A percentile compares a stretch with the other conserved stretches of the same genome.
phyloP scores from a whole-genome alignment of 2,888 invertebrate genomes.

The Tuta absoluta region DNA sequence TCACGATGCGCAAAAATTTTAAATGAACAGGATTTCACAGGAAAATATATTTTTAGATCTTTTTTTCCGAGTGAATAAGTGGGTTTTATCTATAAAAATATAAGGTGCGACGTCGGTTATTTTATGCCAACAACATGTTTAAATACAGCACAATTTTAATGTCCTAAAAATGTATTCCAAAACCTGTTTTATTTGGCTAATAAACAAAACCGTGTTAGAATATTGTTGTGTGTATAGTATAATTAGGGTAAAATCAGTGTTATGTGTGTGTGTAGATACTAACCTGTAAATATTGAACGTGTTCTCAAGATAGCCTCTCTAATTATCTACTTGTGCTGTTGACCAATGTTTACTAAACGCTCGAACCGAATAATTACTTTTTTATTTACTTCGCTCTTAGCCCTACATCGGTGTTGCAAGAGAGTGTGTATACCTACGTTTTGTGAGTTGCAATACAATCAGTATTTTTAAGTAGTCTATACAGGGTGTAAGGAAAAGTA shows the following conservation, averaged over 20 bases:
- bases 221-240: slow-evolving; percentile 76
- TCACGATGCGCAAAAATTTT: background rate
- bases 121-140: background rate
- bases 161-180: background rate
- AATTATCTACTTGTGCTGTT: slow-evolving; percentile 15
- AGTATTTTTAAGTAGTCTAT: background rate
- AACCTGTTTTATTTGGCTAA: slow-evolving; percentile 48
- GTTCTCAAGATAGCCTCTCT: slow-evolving; percentile 17
- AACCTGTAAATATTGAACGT: slow-evolving; percentile 22
- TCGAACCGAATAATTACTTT: slow-evolving; percentile 20
- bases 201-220: slow-evolving; percentile 64
- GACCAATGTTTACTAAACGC: slow-evolving; percentile 18
- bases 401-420: background rate
- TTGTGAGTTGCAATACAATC: background rate
- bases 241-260: slow-evolving; percentile 68
- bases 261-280: slow-evolving; percentile 76
- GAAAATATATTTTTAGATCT: no score
- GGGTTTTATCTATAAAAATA: no score
- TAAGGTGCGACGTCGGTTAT: no score
- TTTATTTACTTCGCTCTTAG: slow-evolving; percentile 5
- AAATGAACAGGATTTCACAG: no score
- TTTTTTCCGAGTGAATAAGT: no score
- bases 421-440: background rate
- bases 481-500: no score
- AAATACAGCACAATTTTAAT: background rate